phyloP scores from a whole-genome alignment of 2,797 vertebrate species.

The Buphagus erythrorhynchus region DNA sequence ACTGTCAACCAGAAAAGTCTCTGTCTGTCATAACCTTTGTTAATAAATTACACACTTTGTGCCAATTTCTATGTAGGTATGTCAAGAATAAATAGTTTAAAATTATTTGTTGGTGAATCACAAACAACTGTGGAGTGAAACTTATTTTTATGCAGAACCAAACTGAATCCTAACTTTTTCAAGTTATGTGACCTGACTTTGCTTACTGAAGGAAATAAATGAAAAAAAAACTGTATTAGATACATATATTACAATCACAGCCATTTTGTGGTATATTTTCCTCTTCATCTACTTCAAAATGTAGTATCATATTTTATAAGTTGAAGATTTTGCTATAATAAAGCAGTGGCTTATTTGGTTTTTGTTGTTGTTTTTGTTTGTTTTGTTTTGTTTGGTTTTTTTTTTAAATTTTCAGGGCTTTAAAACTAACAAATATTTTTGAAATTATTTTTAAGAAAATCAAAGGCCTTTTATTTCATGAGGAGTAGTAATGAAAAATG shows the following conservation, averaged over 20 bases:
- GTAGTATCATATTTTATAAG: neutral
- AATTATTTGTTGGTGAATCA: neutral
- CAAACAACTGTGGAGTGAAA: neutral
- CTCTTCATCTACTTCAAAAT: neutral
- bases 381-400: neutral
- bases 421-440: neutral
- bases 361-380: no score
- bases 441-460: neutral
- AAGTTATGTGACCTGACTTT: neutral
- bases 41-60: neutral
- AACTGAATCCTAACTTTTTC: neutral
- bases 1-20: neutral
- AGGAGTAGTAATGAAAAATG: neutral
- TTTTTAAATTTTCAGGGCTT: accelerated
- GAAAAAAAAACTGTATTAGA: neutral
- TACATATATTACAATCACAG: neutral
- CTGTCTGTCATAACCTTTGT: neutral
- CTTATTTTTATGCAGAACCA: neutral
- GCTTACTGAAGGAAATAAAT: neutral
- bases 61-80: neutral
- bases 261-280: neutral
- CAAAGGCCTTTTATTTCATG: accelerated
- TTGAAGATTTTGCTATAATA: neutral
- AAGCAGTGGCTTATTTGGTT: accelerated
- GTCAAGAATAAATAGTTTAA: neutral